phyloP scores from a whole-genome alignment of 2,797 vertebrate species.

The Tamandua tetradactyla region DNA sequence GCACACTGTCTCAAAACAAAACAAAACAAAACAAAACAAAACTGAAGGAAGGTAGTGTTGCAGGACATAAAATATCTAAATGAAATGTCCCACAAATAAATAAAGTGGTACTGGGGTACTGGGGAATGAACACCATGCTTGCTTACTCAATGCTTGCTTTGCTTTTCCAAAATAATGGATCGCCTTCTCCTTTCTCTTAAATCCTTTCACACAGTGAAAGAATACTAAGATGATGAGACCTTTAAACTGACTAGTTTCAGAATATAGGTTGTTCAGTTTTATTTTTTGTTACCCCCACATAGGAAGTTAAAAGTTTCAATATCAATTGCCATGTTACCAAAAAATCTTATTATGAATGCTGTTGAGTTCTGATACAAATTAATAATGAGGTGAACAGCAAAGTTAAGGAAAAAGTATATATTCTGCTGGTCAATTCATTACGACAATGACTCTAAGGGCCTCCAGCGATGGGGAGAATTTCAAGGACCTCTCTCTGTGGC shows the following conservation, averaged over 20 bases:
- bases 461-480: neutral
- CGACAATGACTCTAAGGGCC: neutral
- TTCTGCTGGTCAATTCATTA: neutral
- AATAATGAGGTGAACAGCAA: slow-evolving; percentile 11
- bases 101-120: neutral
- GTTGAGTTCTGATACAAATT: slow-evolving; percentile 23
- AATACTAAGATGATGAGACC: neutral
- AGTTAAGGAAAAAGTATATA: neutral
- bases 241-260: neutral
- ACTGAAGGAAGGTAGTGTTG: neutral
- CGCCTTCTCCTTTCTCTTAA: neutral
- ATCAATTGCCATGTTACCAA: neutral
- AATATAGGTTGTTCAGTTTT: neutral
- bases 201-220: neutral
- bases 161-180: neutral
- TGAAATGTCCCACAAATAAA: neutral
- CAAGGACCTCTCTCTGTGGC: neutral
- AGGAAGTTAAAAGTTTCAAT: neutral
- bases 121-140: neutral
- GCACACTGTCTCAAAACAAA: slow-evolving; percentile 23
- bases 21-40: neutral
- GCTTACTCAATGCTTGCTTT: neutral
- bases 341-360: neutral
- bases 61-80: neutral
- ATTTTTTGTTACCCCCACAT: neutral